Percentiles rank a stretch among this genome's conserved stretches.
These are phyloP conservation scores for Agrilus cyanescens DNA, from an alignment of 2,888 invertebrate species.

Conservation along the genomic window DNA sequence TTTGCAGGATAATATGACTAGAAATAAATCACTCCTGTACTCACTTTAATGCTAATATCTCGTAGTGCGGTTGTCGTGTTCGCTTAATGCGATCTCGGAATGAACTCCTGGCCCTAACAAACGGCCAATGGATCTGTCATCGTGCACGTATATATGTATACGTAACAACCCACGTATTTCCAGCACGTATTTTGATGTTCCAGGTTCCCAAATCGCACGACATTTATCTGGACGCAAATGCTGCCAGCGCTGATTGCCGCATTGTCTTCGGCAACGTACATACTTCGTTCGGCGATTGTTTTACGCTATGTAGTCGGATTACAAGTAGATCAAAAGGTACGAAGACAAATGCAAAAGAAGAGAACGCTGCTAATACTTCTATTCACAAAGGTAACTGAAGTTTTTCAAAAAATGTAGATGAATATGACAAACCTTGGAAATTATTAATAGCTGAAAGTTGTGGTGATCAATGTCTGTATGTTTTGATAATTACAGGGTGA, in stretches of 20 bases:
- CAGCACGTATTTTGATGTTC: conserved; percentile 12
- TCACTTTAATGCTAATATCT: conserved; percentile 20
- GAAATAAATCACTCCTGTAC: conserved; percentile 15
- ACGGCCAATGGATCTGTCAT: background rate
- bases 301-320: conserved; percentile 47
- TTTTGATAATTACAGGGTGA: too few relatives aligned
- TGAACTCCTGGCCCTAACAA: background rate
- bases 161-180: too few relatives aligned
- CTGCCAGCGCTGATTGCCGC: conserved; percentile 34
- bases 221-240: conserved; percentile 43
- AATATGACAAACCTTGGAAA: too few relatives aligned
- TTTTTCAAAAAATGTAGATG: background rate
- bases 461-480: too few relatives aligned
- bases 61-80: conserved; percentile 20
- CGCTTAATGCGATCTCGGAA: background rate
- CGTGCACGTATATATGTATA: too few relatives aligned
- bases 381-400: conserved; percentile 41
- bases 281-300: conserved; percentile 42
- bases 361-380: conserved; percentile 46
- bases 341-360: conserved; percentile 47
- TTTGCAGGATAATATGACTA: too few relatives aligned
- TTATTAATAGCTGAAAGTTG: too few relatives aligned
- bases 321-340: conserved; percentile 45
- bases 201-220: conserved; percentile 42
- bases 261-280: conserved; percentile 36